Conservation (phyloP, 2,797 vertebrate species). For the Scyliorhinus canicula region DNA sequence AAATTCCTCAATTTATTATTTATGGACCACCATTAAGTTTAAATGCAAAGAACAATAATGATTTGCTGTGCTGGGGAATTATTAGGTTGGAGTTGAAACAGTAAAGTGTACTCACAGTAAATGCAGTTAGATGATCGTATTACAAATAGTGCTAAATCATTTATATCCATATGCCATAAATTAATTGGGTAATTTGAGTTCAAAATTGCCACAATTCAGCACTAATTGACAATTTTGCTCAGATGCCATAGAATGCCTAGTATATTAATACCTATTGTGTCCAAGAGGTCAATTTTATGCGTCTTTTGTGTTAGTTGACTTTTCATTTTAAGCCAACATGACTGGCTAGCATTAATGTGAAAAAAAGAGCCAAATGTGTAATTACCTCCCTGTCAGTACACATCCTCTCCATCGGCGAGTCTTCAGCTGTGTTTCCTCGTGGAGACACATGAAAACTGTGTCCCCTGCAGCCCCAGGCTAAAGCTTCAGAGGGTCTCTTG, state of each 20-base stretch:
- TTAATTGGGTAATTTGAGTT: background rate
- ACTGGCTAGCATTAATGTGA: background rate
- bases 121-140: background rate
- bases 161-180: background rate
- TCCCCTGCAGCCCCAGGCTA: too few species aligned
- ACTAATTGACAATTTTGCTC: background rate
- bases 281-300: background rate
- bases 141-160: background rate
- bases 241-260: background rate
- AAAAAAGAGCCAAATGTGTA: background rate
- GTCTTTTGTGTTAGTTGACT: background rate
- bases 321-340: background rate
- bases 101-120: background rate
- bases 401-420: background rate
- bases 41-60: background rate
- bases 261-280: background rate
- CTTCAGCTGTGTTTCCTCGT: too few species aligned
- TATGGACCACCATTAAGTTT: background rate
- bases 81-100: background rate
- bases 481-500: too few species aligned
- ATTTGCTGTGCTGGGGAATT: background rate
- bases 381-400: background rate
- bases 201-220: background rate
- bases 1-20: background rate
- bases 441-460: too few species aligned